Evolutionary conservation across 2,797 vertebrate species (phyloP).

Genomic region (Mallotus villosus): DNA sequence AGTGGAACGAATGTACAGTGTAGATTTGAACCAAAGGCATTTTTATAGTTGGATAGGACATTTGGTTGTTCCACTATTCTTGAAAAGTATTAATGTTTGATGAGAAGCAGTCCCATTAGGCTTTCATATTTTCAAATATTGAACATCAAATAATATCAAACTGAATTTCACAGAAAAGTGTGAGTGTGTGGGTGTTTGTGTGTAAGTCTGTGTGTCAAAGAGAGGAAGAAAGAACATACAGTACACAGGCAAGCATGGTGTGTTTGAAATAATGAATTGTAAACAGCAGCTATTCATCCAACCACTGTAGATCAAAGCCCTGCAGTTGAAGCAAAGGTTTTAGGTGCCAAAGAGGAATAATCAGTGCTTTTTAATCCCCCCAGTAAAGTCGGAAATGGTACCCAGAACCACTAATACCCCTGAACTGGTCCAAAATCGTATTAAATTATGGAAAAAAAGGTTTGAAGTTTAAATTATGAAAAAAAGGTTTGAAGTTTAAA

Average conservation of each 20-base stretch:
- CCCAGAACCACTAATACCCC: too few species aligned
- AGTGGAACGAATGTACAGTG: neutral
- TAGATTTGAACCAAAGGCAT: neutral
- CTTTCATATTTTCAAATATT: slow-evolving; percentile 43
- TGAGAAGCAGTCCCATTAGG: slow-evolving; percentile 36
- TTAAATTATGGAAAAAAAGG: too few species aligned
- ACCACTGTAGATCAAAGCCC: neutral
- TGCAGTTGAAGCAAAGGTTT: neutral
- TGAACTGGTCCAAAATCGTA: too few species aligned
- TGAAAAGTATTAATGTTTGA: slow-evolving; percentile 50
- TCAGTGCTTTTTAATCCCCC: too few species aligned
- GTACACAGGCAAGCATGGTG: neutral
- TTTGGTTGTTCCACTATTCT: slow-evolving; percentile 34
- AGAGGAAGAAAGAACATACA: neutral
- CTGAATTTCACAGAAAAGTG: slow-evolving; percentile 18
- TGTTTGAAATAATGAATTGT: neutral
- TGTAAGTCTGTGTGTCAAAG: neutral
- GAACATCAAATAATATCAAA: slow-evolving; percentile 47
- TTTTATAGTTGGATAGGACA: slow-evolving; percentile 24
- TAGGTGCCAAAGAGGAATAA: too few species aligned
- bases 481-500: too few species aligned
- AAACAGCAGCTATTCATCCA: neutral
- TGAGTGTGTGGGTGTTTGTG: slow-evolving; percentile 15
- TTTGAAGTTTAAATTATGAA: too few species aligned
- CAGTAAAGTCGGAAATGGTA: too few species aligned